phyloP scores from a whole-genome alignment of 2,888 invertebrate genomes.

The Drosophila helvetica region DNA sequence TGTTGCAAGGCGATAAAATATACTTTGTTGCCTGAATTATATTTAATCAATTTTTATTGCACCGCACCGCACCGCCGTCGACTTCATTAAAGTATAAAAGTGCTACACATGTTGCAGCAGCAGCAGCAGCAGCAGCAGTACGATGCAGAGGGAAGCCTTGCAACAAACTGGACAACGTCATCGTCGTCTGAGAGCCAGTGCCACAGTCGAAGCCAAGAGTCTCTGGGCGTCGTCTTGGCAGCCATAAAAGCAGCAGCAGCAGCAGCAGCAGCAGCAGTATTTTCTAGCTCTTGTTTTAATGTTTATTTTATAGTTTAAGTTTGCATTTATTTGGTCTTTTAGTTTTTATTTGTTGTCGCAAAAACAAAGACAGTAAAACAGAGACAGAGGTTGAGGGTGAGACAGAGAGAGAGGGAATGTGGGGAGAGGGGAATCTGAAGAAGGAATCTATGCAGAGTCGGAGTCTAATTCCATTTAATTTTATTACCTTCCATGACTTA shows the following conservation, averaged over 20 bases:
- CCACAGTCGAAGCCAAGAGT: neutral
- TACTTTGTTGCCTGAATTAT: constrained; percentile 78
- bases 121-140: neutral
- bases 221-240: constrained; percentile 57
- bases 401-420: neutral
- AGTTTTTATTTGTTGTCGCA: constrained; percentile 69
- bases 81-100: constrained; percentile 80
- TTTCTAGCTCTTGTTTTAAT: constrained; percentile 79
- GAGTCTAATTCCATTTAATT: constrained; percentile 47
- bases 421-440: constrained; percentile 21
- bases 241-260: constrained; percentile 67
- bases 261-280: neutral
- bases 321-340: constrained; percentile 80
- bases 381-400: neutral
- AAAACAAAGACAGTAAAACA: constrained; percentile 35
- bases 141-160: constrained; percentile 20
- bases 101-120: constrained; percentile 54
- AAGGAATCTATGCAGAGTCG: neutral
- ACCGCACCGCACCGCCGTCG: constrained; percentile 48
- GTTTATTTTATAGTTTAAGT: constrained; percentile 82
- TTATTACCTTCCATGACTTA: constrained; percentile 44
- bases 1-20: constrained; percentile 72
- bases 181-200: constrained; percentile 16
- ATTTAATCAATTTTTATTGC: constrained; percentile 80
- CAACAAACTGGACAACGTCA: constrained; percentile 46